A percentile compares a stretch with the other conserved stretches of the same genome.
phyloP scores from a whole-genome alignment of 2,888 invertebrate species.

The Apamea anceps region DNA sequence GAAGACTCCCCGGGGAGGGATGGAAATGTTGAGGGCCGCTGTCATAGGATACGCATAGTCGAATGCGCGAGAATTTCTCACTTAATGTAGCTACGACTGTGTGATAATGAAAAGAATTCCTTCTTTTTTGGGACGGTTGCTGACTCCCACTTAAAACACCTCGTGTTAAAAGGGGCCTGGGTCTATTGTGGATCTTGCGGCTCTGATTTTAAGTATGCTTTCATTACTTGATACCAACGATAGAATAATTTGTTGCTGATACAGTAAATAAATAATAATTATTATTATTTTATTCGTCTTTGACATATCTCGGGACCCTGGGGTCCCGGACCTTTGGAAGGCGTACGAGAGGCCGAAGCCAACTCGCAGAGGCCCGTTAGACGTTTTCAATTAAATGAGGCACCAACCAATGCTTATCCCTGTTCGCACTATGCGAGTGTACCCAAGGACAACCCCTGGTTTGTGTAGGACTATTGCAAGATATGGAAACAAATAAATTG shows the following conservation, averaged over 20 bases:
- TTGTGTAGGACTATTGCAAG: no score
- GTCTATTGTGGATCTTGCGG: background rate
- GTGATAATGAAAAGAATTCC: constrained; percentile 6
- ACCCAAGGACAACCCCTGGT: no score
- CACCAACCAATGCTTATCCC: no score
- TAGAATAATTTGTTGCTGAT: background rate
- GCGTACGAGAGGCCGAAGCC: no score
- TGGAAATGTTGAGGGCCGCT: constrained; percentile 60
- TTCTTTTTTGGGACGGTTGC: background rate
- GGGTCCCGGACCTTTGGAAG: no score
- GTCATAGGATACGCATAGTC: constrained; percentile 50
- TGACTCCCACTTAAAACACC: background rate
- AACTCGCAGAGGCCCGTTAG: no score
- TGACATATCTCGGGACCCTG: no score
- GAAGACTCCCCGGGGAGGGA: constrained; percentile 56
- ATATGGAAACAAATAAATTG: no score
- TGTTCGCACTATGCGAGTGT: no score
- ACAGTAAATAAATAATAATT: background rate
- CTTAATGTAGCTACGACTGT: constrained; percentile 18
- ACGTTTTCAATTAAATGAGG: no score
- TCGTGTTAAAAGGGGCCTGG: background rate
- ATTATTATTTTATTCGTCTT: no score
- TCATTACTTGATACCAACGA: background rate
- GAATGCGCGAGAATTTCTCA: constrained; percentile 38
- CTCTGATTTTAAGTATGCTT: background rate